Evolutionary conservation across 2,113 vertebrate genomes (phyloP), one percentile per base, ranked within the genome.

Genomic region (Forbesichthys papilliferus): DNA sequence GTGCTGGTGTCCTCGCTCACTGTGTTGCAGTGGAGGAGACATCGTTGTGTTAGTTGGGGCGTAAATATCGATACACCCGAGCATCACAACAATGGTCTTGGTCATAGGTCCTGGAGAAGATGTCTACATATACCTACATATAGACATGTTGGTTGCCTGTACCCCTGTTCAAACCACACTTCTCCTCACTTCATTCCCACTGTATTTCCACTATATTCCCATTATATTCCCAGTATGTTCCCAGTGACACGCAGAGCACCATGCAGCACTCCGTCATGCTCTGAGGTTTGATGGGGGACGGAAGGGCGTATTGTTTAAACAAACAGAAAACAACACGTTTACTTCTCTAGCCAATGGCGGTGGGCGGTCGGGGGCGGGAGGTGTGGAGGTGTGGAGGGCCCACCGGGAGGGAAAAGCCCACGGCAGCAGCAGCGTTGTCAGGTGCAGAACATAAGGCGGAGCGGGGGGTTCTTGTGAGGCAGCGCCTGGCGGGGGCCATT

Each of bases 401-500:
- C 36, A 42, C 36, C 36, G 64, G 1, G 75, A 76, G 78, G 82
- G 74, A 83, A 73, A 80, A 66, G 78, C 62, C 74, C 72, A 63
- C 76, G 16, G 53, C 53, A 16, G 55, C 18, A 27, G 55, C 16
- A 58, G 13, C 11, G 3, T 56, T 18, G 70, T 54, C 71, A 0
- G 68, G 73, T 78, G 73, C 66, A 56, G 42, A 62, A 42, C 4
- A 8, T 42, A n/a, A 46, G 64, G 42, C 77, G 52, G 80, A 82
- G 53, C 67, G 78, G 79, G 66, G 79, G 71, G 90, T 89, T 91
- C 88, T 91, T 89, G 55, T 3, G 88, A 83, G 78, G 74, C 78
- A 77, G 85, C 51, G 81, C 90, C 89, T 85, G 84, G 86, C 73
- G 81, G 77, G 84, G 69, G 68, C 81, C 84, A 90, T 92, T 93